phyloP scores from a whole-genome alignment of 2,797 vertebrate species.

The Adrianichthys oophorus region DNA sequence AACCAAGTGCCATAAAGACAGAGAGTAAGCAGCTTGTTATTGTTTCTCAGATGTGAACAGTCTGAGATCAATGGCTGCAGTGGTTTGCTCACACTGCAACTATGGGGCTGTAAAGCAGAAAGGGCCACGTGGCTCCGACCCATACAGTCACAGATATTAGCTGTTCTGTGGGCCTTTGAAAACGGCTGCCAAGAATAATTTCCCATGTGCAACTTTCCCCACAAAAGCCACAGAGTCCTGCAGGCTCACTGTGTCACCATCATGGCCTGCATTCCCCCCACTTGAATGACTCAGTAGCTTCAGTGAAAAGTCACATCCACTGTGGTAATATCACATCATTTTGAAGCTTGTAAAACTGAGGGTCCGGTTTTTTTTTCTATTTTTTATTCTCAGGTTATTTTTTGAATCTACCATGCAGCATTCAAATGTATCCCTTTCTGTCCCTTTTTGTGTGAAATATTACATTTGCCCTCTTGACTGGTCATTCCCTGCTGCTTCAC shows the following conservation, averaged over 20 bases:
- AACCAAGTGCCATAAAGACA: slow-evolving; percentile 81
- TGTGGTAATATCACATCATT: slow-evolving; percentile 20
- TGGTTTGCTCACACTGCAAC: slow-evolving; percentile 73
- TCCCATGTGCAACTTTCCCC: slow-evolving; percentile 81
- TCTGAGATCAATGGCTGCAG: slow-evolving; percentile 78
- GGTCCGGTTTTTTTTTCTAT: neutral
- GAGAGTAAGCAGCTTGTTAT: slow-evolving; percentile 79
- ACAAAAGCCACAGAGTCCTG: slow-evolving; percentile 71
- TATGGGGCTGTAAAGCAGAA: slow-evolving; percentile 73
- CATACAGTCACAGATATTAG: slow-evolving; percentile 74
- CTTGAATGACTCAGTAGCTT: slow-evolving; percentile 37
- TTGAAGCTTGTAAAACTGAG: slow-evolving; percentile 9
- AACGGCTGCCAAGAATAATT: slow-evolving; percentile 81
- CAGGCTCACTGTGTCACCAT: slow-evolving; percentile 45
- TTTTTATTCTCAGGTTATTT: no score
- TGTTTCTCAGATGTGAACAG: slow-evolving; percentile 80
- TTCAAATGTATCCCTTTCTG: no score
- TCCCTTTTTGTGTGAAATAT: no score
- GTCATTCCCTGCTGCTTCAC: neutral
- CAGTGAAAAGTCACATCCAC: slow-evolving; percentile 34
- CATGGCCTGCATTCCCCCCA: slow-evolving; percentile 24
- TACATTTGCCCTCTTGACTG: no score
- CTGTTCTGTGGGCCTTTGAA: slow-evolving; percentile 73
- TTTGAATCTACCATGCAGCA: no score
- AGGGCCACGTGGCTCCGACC: slow-evolving; percentile 57